Evolutionary conservation across 2,797 vertebrate genomes (phyloP), one percentile per base, ranked within the genome.

Genomic region (Spinus olivaceus): DNA sequence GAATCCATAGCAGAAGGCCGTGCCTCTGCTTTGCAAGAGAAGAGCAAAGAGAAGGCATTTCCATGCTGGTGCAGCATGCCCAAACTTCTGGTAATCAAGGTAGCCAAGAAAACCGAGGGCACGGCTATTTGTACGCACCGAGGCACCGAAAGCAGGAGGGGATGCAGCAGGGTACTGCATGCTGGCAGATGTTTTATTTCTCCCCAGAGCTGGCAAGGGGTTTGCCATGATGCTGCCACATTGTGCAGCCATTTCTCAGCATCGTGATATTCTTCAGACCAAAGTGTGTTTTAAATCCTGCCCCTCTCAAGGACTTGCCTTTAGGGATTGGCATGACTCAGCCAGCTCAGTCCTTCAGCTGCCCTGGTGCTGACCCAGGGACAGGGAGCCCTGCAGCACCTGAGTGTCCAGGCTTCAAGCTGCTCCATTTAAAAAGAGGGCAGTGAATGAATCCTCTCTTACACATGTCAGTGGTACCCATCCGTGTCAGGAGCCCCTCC

Each of bases 201-300:
- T 80, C 37, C 56, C 32, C 15, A 28, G 22, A 0, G 1, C 56
- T 65, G 57, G n/a, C 49, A 70, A 12, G 2, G 21, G 37, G 39
- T 37, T 83, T 83, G 54, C 54, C 3, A 2, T 14, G 47, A 81
- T 44, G 50, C 50, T 15, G 5, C 49, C 25, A 6, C 17, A 32
- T 19, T 0, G 0, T 27, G 46, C 59, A 70, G 47, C 32, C 1
- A 0, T 39, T 76, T 84, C 78, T 86, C 51, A 80, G 21, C 3
- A 35, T 18, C 56, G 15, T 7, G 32, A 27, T 51, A 33, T 18
- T 80, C 56, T 35, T 49, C 53, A 82, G 41, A 66, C 17, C 46
- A 53, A 91, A 44, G 10, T 2, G 3, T 35, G 37, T 10, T n/a
- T 67, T 74, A 83, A 72, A 64, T 59, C 21, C 44, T 73, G 37